Evolutionary conservation across 2,113 vertebrate genomes (phyloP), one percentile per base, ranked within the genome.

Genomic region (Todiramphus saurophagus): DNA sequence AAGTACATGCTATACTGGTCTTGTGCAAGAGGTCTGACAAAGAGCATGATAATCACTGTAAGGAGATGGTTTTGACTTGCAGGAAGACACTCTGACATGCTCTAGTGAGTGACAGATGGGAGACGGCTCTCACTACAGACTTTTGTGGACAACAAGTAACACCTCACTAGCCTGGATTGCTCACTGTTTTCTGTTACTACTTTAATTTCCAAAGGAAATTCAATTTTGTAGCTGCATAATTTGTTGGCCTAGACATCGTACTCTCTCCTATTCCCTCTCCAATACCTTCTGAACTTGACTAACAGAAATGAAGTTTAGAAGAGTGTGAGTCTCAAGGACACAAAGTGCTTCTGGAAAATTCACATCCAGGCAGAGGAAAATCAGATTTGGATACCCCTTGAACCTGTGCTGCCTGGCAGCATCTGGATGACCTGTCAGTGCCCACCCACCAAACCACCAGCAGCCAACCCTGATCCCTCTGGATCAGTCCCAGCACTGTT

Each of bases 401-500:
- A 62, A 44, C 24, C 24, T 2, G 1, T 51, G 46, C 66, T 59
- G 28, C 24, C 19, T 17, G 16, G 28, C 37, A 59, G 55, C 35
- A 72, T n/a, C 16, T 48, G 39, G 16, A 7, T 12, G 11, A 21
- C 17, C 17, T 37, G 25, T 21, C 41, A 50, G 41, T 5, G 1
- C 33, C 25, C 37, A 55, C 33, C 30, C 59, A 9, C 24, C 2
- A 8, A 30, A 25, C 73, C 4, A 2, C 17, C 15, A 5, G 10
- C 0, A 1, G 31, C 37, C 37, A 46, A 9, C 14, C 24, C 19
- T 8, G 5, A 13, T 63, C 18, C 19, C n/a, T 70, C 37, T 7
- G 3, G 48, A 62, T 13, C 4, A 11, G 9, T 67, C 48, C 48
- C 21, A 53, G 41, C 5, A 3, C 43, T 68, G 17, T 31, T 50